Percentiles rank a stretch among this genome's conserved stretches.
Evolutionary conservation across 1,140 invertebrate genomes (phyloP).

Genomic region (Carcinoscorpius rotundicauda): DNA sequence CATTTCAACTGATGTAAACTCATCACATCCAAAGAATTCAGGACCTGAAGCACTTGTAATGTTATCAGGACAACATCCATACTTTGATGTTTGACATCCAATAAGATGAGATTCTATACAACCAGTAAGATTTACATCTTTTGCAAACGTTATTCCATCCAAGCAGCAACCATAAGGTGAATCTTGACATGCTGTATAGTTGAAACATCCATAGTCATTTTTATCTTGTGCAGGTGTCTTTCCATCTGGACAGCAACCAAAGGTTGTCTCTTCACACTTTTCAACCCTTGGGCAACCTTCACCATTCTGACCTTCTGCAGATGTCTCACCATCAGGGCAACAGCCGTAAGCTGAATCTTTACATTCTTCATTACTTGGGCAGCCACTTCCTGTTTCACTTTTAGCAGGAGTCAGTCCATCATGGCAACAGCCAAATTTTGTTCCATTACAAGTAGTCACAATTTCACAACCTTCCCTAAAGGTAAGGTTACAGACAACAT

Average conservation of each 20-base stretch:
- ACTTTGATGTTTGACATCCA: slow-evolving; percentile 50
- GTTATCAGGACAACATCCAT: slow-evolving; percentile 80
- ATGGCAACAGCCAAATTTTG: slow-evolving; percentile 58
- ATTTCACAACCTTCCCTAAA: slow-evolving; percentile 23
- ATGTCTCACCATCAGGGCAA: slow-evolving; percentile 45
- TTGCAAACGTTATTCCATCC: slow-evolving; percentile 47
- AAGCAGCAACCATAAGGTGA: slow-evolving; percentile 56
- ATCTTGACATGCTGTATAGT: slow-evolving; percentile 51
- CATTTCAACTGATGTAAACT: slow-evolving; percentile 22
- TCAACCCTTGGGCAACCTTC: slow-evolving; percentile 36
- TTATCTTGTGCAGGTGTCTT: slow-evolving; percentile 72
- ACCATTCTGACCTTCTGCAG: slow-evolving; percentile 28
- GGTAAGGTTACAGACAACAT: too few relatives aligned
- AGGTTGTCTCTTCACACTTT: slow-evolving; percentile 34
- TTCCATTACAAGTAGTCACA: slow-evolving; percentile 23
- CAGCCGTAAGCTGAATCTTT: slow-evolving; percentile 41
- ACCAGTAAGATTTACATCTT: slow-evolving; percentile 42
- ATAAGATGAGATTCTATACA: slow-evolving; percentile 48
- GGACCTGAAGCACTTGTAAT: slow-evolving; percentile 53
- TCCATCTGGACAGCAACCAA: slow-evolving; percentile 73
- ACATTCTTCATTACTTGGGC: slow-evolving; percentile 41
- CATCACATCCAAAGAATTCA: slow-evolving; percentile 56
- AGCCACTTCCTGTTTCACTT: slow-evolving; percentile 31
- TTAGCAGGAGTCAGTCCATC: slow-evolving; percentile 47
- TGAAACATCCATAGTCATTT: slow-evolving; percentile 60